These are phyloP conservation scores for Cyrtodaria siliqua DNA, from an alignment of 2,888 invertebrate species.

Conservation along the genomic window DNA sequence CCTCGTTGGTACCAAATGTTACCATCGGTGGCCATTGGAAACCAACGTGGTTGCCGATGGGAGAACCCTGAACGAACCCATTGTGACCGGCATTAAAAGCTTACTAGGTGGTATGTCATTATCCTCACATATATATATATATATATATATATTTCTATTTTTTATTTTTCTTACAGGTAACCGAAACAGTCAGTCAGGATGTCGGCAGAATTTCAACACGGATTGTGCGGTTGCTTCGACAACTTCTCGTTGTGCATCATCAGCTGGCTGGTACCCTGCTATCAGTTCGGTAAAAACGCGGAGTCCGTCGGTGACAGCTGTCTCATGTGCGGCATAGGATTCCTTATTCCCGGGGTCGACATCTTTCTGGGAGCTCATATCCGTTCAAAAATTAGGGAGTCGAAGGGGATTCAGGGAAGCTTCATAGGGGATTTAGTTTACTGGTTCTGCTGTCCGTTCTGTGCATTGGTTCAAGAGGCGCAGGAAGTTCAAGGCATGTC, in stretches of 20 bases:
- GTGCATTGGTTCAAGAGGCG: conserved; percentile 80
- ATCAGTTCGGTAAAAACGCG: conserved; percentile 83
- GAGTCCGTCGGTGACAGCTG: conserved; percentile 83
- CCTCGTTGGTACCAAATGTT: too few species aligned
- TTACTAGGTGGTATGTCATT: too few species aligned
- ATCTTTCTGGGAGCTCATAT: conserved; percentile 74
- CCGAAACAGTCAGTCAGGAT: too few species aligned
- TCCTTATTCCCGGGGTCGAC: conserved; percentile 76
- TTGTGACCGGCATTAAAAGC: too few species aligned
- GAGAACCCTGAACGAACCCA: too few species aligned
- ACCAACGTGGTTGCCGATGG: too few species aligned
- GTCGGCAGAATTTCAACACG: conserved; percentile 78
- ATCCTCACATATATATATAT: too few species aligned
- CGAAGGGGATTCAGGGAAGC: conserved; percentile 79
- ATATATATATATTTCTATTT: too few species aligned
- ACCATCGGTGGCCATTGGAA: too few species aligned
- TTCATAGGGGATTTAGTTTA: conserved; percentile 76
- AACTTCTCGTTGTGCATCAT: conserved; percentile 81
- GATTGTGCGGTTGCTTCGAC: conserved; percentile 84
- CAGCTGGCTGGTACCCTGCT: conserved; percentile 82
- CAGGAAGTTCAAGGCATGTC: conserved; percentile 76
- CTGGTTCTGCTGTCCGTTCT: conserved; percentile 78
- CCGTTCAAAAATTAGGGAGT: conserved; percentile 79
- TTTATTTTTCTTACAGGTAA: too few species aligned
- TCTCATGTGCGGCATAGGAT: conserved; percentile 79